Base-by-base conservation (phyloP, 2,797 vertebrate species). In the Chaenodraco wilsoni region DNA sequence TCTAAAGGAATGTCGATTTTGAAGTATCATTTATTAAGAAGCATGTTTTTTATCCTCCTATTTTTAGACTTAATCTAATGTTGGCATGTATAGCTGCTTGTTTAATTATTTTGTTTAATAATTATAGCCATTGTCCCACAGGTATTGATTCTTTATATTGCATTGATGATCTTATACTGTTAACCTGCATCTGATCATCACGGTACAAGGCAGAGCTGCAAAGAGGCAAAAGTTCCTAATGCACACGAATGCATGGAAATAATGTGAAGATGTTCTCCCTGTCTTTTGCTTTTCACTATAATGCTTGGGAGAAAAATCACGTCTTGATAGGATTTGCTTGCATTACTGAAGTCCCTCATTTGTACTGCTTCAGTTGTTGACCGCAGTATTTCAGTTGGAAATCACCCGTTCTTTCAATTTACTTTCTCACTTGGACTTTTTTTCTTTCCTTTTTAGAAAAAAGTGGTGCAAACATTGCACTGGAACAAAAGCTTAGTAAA, bases 401-500 rank as follows among this genome's bases (percentile, higher is more conserved):
- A 71, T 75, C 61, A 69, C 56, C 0, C 65, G 17, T 61, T 57
- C 66, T 72, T 79, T 72, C 31, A 23, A 5, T 79, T 85, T 85
- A 23, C 71, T 88, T 85, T 87, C 87, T 93, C 86, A 89, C 87
- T 55, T 84, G 79, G 56, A 83, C 64, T 81, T 87, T 85, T 85
- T 88, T 84, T 76, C 88, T 89, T 88, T 83, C 77, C 88, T 89
- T 91, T 91, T 79, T 88, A 95, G 95, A 95, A 72, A 95, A 95
- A 91, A 93, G 92, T 84, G 91, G 94, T 89, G 91, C 92, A 84
- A 95, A 94, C 89, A 94, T 93, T 81, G 88, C 94, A 87, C 90
- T 93, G 80, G 95, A 95, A 83, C 93, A 94, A 85, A 95, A 95
- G 92, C 90, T 94, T 88, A 94, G 93, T 91, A 95, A 95, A 94